Conservation (phyloP, 2,797 vertebrate genomes). For the Acestrorhynchus altus region DNA sequence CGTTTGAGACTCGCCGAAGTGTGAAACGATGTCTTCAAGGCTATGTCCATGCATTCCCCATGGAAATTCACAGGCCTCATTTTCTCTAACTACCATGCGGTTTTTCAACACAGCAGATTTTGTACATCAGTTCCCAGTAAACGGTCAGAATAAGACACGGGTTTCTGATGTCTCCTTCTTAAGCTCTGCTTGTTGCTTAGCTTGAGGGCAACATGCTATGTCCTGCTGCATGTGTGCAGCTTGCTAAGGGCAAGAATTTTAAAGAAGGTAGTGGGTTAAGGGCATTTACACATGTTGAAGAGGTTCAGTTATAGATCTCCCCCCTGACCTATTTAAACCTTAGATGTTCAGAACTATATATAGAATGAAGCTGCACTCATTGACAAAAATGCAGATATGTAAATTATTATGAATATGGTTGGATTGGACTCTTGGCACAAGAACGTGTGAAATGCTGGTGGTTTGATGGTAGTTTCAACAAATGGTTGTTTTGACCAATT, state of each 20-base stretch:
- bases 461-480: too few relatives aligned
- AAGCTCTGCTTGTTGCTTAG: neutral
- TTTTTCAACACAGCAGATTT: neutral
- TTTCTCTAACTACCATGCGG: slow-evolving; percentile 16
- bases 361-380: too few relatives aligned
- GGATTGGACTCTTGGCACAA: too few relatives aligned
- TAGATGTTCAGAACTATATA: too few relatives aligned
- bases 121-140: slow-evolving; percentile 4
- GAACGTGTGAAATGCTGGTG: too few relatives aligned
- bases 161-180: neutral
- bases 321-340: too few relatives aligned
- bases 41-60: neutral
- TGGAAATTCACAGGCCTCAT: slow-evolving; percentile 15
- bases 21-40: slow-evolving; percentile 39
- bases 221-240: neutral
- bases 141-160: neutral
- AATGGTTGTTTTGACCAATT: too few relatives aligned
- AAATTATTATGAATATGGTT: too few relatives aligned
- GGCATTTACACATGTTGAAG: neutral
- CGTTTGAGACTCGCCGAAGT: slow-evolving; percentile 14
- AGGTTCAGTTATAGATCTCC: too few relatives aligned
- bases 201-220: slow-evolving; percentile 3
- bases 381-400: too few relatives aligned
- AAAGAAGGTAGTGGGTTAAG: neutral
- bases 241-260: slow-evolving; percentile 18